Percentiles rank a stretch among this genome's conserved stretches.
phyloP scores from a whole-genome alignment of 2,113 vertebrate genomes.

The Collichthys lucidus region DNA sequence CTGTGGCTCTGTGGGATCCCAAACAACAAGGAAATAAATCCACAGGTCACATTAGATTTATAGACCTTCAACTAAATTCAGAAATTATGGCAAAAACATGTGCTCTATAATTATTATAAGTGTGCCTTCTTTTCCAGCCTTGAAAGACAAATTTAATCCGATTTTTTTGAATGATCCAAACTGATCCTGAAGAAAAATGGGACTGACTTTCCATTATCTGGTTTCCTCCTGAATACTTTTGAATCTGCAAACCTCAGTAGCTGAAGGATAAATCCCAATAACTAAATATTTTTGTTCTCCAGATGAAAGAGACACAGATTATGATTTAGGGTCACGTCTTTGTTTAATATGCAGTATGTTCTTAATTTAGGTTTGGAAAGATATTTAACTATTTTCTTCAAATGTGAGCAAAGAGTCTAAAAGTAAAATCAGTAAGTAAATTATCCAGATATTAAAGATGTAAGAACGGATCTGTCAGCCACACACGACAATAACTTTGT shows the following conservation, averaged over 20 bases:
- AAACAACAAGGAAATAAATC: neutral
- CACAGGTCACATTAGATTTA: neutral
- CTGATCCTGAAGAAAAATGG: neutral
- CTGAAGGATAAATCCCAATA: neutral
- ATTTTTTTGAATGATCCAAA: neutral
- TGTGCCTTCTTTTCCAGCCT: neutral
- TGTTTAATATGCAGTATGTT: neutral
- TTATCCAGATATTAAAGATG: neutral
- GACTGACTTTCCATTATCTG: neutral
- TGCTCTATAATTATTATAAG: neutral
- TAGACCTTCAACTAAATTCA: neutral
- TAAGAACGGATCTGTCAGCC: neutral
- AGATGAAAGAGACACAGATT: neutral
- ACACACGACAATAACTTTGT: neutral
- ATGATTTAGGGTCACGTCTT: neutral
- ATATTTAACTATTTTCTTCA: neutral
- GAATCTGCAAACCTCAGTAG: neutral
- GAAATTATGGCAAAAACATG: neutral
- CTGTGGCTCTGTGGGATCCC: neutral
- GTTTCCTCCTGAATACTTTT: neutral
- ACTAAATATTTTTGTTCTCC: neutral
- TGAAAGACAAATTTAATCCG: neutral
- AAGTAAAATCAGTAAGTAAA: neutral
- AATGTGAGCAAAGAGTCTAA: neutral
- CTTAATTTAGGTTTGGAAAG: too few relatives aligned